Base-by-base conservation (phyloP, 1,140 invertebrate species). In the Drosophila asahinai region DNA sequence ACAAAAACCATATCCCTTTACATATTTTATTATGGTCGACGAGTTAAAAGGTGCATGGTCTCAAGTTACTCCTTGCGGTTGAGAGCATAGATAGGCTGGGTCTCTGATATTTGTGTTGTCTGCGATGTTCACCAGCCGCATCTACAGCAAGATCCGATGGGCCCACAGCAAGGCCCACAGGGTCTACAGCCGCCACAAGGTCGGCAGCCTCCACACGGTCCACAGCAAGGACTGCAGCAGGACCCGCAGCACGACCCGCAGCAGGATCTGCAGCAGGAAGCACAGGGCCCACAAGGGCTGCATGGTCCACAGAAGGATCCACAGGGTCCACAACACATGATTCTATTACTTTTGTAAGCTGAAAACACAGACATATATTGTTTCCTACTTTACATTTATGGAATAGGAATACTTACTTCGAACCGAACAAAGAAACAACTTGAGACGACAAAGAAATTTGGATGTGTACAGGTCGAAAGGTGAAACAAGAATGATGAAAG, bases 231-330 rank as follows among this genome's bases (percentile, higher is more conserved):
- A 30, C 47, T 30, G n/a, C 42, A 81, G 27, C 65, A 60, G 3
- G 63, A 36, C 6, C 17, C 42, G 11, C 33, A 61, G 5, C 19
- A 19, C 1, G 19, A 19, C 1, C 22, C 62, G 25, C 58, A 80
- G 38, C 79, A 74, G 6, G 74, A 27, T 36, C 61, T 63, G 27
- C 74, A 45, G 25, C 57, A 49, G 11, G 27, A 5, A 6, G 5
- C 60, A 19, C 38, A 57, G n/a, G 76, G 77, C 6, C 77, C 78
- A 17, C 77, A 80, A 2, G 79, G 70, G 15, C 65, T 60, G n/a
- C 79, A 48, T 17, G 52, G 65, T 22, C 58, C 62, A 27, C 59
- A 45, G 38, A 65, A 65, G 43, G 19, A 19, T 19, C 62, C 62
- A 7, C 61, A 55, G 5, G 62, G 62, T 65, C 62, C 62, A 17